Conservation (phyloP, 2,888 invertebrate species). For the Didymodactylos carnosus region DNA sequence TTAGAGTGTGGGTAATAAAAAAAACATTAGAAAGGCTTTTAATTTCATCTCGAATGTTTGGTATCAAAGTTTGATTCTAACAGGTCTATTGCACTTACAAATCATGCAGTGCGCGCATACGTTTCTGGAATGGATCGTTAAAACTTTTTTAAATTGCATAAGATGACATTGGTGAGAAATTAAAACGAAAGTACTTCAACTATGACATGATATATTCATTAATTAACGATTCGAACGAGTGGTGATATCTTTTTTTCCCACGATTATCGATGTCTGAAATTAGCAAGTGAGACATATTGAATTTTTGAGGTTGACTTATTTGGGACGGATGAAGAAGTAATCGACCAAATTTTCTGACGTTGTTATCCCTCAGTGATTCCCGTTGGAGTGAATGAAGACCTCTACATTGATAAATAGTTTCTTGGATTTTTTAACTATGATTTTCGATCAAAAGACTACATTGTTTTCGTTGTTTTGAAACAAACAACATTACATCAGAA, state of each 20-base stretch:
- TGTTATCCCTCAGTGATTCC: too few species aligned
- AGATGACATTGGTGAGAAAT: neutral
- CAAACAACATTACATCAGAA: too few species aligned
- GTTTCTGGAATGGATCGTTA: neutral
- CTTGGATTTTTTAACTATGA: too few species aligned
- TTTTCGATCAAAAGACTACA: too few species aligned
- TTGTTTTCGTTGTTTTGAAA: too few species aligned
- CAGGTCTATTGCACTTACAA: too few species aligned
- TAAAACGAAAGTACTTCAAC: neutral
- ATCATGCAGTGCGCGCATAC: too few species aligned
- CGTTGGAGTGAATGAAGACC: too few species aligned
- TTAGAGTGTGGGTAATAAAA: neutral
- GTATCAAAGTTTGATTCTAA: neutral
- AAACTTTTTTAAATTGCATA: neutral
- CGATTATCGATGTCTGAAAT: neutral
- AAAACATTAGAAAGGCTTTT: neutral
- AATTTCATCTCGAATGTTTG: neutral
- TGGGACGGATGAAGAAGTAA: too few species aligned
- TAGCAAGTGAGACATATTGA: neutral
- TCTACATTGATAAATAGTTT: too few species aligned
- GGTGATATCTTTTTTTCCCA: neutral
- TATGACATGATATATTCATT: neutral
- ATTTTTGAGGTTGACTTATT: too few species aligned
- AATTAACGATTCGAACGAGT: neutral
- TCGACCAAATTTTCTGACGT: too few species aligned